A percentile compares a stretch with the other conserved stretches of the same genome.
Evolutionary conservation across 2,888 invertebrate genomes (phyloP).

Genomic region (Eupithecia subfuscata): DNA sequence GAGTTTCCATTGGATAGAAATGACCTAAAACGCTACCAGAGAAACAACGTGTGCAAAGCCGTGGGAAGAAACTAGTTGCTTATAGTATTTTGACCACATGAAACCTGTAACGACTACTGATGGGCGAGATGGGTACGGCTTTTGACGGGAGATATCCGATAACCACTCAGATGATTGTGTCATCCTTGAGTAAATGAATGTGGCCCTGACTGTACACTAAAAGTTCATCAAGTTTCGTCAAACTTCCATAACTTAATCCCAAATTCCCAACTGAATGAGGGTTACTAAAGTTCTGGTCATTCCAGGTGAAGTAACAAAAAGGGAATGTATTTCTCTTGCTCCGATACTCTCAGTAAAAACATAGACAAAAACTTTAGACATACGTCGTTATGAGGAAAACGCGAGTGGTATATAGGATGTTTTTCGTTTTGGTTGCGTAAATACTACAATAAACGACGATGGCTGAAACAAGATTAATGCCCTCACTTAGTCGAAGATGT

Average conservation of each 20-base stretch:
- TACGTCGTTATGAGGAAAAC: constrained; percentile 61
- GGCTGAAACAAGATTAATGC: constrained; percentile 17
- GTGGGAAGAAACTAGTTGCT: too few species aligned
- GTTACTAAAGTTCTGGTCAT: constrained; percentile 57
- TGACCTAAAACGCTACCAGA: too few species aligned
- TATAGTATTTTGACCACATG: too few species aligned
- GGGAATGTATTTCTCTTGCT: constrained; percentile 59
- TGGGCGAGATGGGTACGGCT: too few species aligned
- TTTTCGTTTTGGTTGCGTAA: constrained; percentile 52
- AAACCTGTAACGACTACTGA: too few species aligned
- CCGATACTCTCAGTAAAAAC: constrained; percentile 62
- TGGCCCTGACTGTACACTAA: constrained; percentile 27
- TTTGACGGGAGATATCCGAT: too few species aligned
- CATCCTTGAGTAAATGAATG: too few species aligned
- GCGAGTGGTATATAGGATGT: constrained; percentile 50
- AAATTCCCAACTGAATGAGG: constrained; percentile 57
- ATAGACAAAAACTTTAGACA: constrained; percentile 64
- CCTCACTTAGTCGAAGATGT: neutral
- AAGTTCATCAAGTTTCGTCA: constrained; percentile 44
- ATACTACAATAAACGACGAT: constrained; percentile 38
- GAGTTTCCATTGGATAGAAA: too few species aligned
- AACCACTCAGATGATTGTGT: too few species aligned
- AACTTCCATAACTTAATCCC: constrained; percentile 60
- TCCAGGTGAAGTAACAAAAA: constrained; percentile 55
- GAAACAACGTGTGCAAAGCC: too few species aligned